Evolutionary conservation across 1,140 invertebrate genomes (phyloP).

Genomic region (Myzus persicae): DNA sequence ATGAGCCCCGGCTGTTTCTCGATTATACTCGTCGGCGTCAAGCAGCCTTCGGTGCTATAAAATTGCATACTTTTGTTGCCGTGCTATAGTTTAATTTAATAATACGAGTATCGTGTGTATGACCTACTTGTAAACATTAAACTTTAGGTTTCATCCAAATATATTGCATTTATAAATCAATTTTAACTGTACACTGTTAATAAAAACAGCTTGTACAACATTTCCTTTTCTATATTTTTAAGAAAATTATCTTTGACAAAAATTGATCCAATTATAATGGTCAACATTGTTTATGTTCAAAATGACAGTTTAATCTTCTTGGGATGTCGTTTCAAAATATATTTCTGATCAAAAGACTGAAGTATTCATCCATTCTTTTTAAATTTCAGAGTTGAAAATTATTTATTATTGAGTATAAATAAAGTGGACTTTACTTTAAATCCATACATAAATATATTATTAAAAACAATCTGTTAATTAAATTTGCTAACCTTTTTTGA

Average conservation of each 20-base stretch:
- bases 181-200: background rate
- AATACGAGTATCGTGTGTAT: background rate
- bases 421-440: background rate
- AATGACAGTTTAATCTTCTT: background rate
- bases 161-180: background rate
- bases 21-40: constrained; percentile 11
- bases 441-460: background rate
- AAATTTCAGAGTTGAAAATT: background rate
- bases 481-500: background rate
- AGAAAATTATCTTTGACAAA: background rate
- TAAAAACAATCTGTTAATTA: background rate
- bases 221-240: background rate
- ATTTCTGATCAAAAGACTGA: background rate
- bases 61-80: constrained; percentile 33
- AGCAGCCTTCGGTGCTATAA: background rate
- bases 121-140: background rate
- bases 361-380: background rate
- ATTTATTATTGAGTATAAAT: background rate
- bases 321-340: background rate
- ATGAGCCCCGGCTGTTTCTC: background rate
- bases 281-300: constrained; percentile 18
- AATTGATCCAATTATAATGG: background rate
- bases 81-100: background rate
- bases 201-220: background rate
- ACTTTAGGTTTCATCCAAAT: background rate